phyloP scores from a whole-genome alignment of 2,113 vertebrate species.

The Colinus virginianus region DNA sequence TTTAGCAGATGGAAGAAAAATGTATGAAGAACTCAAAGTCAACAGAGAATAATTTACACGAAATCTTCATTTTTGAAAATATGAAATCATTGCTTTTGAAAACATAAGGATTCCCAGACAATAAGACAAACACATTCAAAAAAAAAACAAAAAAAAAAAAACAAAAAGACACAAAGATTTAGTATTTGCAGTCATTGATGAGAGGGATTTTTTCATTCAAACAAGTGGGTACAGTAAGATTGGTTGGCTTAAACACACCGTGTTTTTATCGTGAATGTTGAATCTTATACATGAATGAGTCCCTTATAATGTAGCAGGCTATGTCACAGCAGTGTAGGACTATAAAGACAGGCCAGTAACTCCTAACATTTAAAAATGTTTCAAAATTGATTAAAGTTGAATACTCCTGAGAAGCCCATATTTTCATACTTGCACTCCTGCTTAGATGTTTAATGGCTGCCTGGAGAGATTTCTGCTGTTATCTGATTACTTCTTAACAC shows the following conservation, averaged over 20 bases:
- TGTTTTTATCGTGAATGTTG: neutral
- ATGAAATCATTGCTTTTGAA: constrained; percentile 4
- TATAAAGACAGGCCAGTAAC: constrained; percentile 57
- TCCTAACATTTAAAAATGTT: constrained; percentile 71
- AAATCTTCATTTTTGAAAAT: constrained; percentile 23
- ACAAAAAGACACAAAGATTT: neutral
- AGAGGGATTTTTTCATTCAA: neutral
- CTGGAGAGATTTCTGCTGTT: constrained; percentile 70
- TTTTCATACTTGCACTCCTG: constrained; percentile 73
- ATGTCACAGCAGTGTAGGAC: constrained; percentile 32
- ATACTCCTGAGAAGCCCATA: constrained; percentile 70
- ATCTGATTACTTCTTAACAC: constrained; percentile 72
- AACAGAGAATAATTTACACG: constrained; percentile 55
- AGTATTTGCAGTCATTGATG: neutral
- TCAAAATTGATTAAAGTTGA: constrained; percentile 62
- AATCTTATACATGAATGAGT: constrained; percentile 40
- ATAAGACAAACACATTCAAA: neutral
- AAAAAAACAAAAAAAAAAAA: neutral
- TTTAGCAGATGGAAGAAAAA: constrained; percentile 34
- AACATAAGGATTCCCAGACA: constrained; percentile 24
- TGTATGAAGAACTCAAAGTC: constrained; percentile 24
- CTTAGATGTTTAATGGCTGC: constrained; percentile 73
- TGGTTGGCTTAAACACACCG: neutral
- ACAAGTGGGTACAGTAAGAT: neutral
- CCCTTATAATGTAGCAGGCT: constrained; percentile 43